Evolutionary conservation across 2,797 vertebrate genomes (phyloP).

Genomic region (Cebuella pygmaea): DNA sequence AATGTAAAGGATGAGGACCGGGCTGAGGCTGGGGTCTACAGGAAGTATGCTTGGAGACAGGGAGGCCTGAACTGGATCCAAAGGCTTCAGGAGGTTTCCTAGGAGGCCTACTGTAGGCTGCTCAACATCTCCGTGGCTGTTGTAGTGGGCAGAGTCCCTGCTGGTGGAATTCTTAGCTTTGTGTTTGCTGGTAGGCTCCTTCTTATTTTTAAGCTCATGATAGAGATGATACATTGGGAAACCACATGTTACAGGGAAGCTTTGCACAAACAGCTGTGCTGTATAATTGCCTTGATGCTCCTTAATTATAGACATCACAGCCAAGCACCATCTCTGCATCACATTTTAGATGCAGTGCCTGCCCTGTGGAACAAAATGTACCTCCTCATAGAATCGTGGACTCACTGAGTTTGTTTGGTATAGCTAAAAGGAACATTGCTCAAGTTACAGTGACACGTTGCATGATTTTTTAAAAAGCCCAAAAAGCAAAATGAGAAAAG

Average conservation of each 20-base stretch:
- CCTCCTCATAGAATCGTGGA: not conserved
- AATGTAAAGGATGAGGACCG: not conserved
- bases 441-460: conserved; percentile 25
- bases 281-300: conserved; percentile 23
- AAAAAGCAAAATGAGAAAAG: not conserved
- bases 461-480: not conserved
- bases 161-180: not conserved
- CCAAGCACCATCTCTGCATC: conserved; percentile 19
- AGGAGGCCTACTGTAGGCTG: not conserved
- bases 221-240: conserved; percentile 46
- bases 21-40: not conserved
- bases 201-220: conserved; percentile 47
- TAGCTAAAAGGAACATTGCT: not conserved
- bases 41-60: not conserved
- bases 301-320: conserved; percentile 61
- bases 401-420: not conserved
- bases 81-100: not conserved
- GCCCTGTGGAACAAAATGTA: not conserved
- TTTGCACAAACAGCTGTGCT: conserved; percentile 32
- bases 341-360: not conserved
- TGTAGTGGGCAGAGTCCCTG: not conserved
- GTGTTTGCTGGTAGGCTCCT: not conserved
- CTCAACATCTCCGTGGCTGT: not conserved
- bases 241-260: conserved; percentile 52
- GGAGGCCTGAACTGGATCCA: not conserved